Evolutionary conservation across 2,797 vertebrate species (phyloP).

Genomic region (Alfaro cultratus): DNA sequence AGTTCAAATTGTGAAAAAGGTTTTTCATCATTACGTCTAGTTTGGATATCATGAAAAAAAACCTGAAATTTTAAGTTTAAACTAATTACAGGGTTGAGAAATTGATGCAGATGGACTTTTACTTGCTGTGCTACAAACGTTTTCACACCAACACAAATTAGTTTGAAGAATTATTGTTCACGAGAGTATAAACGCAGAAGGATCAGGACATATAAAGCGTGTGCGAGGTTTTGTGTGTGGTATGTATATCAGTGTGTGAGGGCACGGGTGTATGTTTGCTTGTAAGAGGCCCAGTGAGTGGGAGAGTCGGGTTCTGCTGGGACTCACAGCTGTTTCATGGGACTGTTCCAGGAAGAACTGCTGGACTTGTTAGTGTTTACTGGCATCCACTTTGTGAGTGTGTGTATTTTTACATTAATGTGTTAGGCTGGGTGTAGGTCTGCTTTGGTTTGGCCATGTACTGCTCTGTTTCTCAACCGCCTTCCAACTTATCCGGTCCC

Average conservation of each 20-base stretch:
- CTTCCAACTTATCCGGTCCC: slow-evolving; percentile 34
- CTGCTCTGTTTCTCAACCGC: slow-evolving; percentile 38
- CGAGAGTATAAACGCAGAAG: background rate
- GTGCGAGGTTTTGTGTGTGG: slow-evolving; percentile 50
- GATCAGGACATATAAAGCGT: slow-evolving; percentile 31
- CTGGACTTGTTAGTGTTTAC: slow-evolving; percentile 81
- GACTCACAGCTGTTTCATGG: slow-evolving; percentile 79
- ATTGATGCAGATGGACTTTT: background rate
- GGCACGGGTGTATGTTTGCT: slow-evolving; percentile 69
- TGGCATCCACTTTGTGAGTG: slow-evolving; percentile 67
- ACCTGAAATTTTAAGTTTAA: background rate
- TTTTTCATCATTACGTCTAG: background rate
- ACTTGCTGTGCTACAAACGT: background rate
- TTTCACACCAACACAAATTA: background rate
- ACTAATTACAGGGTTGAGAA: background rate
- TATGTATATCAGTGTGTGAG: slow-evolving; percentile 63
- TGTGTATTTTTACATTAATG: slow-evolving; percentile 57
- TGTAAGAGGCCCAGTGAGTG: slow-evolving; percentile 71
- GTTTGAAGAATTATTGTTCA: background rate
- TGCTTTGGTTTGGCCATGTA: slow-evolving; percentile 44
- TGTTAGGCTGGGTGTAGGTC: slow-evolving; percentile 62
- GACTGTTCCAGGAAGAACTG: slow-evolving; percentile 80
- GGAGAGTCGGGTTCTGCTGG: slow-evolving; percentile 77
- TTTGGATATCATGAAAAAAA: no score
- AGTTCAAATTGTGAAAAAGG: background rate